Conservation (phyloP, 2,797 vertebrate species). For the Enteromius viviparus region DNA sequence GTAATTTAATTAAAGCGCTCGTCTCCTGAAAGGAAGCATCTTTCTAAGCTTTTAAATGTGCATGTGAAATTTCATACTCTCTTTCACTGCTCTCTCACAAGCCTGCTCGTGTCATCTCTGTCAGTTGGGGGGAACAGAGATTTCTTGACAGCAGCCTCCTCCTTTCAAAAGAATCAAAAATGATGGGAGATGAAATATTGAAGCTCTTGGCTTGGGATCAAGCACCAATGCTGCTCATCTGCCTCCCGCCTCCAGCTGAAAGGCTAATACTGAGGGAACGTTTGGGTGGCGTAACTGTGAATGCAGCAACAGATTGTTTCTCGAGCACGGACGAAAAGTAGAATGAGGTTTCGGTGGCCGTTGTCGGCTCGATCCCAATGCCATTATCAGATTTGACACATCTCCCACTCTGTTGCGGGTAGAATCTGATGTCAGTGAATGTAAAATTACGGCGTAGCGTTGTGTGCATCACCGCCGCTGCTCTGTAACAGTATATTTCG, state of each 20-base stretch:
- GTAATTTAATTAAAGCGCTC: constrained; percentile 54
- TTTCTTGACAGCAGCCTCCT: constrained; percentile 40
- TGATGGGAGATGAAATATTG: constrained; percentile 57
- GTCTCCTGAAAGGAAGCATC: constrained; percentile 35
- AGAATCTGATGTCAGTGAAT: constrained; percentile 15
- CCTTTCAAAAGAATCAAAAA: constrained; percentile 56
- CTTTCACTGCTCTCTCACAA: constrained; percentile 60
- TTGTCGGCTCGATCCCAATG: constrained; percentile 6
- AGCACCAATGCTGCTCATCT: constrained; percentile 34
- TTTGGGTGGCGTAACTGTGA: constrained; percentile 36
- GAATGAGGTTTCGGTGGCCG: neutral
- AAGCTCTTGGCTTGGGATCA: constrained; percentile 46
- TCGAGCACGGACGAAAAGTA: neutral
- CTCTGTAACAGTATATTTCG: constrained; percentile 29
- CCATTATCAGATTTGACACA: constrained; percentile 4
- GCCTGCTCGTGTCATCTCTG: constrained; percentile 55
- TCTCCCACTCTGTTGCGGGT: neutral
- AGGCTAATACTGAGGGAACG: constrained; percentile 29
- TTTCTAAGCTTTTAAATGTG: constrained; percentile 50
- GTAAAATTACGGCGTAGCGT: constrained; percentile 8
- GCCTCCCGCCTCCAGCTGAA: constrained; percentile 36
- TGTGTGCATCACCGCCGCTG: constrained; percentile 6
- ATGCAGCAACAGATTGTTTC: constrained; percentile 57
- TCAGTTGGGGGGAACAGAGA: constrained; percentile 29
- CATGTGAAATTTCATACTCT: constrained; percentile 33